Conservation (phyloP, 2,113 vertebrate genomes). For the Salvelinus sp. region DNA sequence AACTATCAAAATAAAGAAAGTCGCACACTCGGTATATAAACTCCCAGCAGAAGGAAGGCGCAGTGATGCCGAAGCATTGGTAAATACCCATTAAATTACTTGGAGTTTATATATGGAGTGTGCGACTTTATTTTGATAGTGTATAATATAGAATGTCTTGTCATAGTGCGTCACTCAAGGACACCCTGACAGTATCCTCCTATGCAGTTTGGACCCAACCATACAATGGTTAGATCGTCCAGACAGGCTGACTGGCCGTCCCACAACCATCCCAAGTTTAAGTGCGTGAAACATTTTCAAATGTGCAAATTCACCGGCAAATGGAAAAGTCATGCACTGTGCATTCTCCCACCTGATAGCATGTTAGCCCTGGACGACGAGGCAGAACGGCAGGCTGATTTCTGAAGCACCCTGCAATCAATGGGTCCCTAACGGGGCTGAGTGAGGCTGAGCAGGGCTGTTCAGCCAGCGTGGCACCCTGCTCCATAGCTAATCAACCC, state of each 20-base stretch:
- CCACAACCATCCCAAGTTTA: background rate
- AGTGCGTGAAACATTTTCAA: background rate
- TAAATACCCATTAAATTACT: too few relatives aligned
- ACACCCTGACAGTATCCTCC: too few relatives aligned
- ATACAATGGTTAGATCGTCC: too few relatives aligned
- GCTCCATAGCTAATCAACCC: conserved; percentile 72
- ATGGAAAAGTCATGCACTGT: conserved; percentile 11
- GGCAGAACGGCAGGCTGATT: conserved; percentile 39
- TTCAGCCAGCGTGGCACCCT: conserved; percentile 67
- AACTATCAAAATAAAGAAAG: too few relatives aligned
- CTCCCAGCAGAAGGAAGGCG: too few relatives aligned
- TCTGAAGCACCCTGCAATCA: conserved; percentile 67
- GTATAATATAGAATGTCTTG: too few relatives aligned
- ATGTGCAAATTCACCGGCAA: conserved; percentile 4
- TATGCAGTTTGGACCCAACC: too few relatives aligned
- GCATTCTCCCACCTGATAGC: conserved; percentile 12
- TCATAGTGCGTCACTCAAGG: too few relatives aligned
- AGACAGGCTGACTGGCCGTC: background rate
- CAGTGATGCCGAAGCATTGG: too few relatives aligned
- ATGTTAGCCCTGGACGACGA: conserved; percentile 35
- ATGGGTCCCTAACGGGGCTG: conserved; percentile 60
- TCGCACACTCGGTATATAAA: too few relatives aligned
- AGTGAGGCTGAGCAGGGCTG: conserved; percentile 42
- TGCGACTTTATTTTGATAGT: too few relatives aligned
- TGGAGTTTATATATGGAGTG: too few relatives aligned